Conservation (phyloP, 2,113 vertebrate genomes). For the Macheiramphus alcinus region DNA sequence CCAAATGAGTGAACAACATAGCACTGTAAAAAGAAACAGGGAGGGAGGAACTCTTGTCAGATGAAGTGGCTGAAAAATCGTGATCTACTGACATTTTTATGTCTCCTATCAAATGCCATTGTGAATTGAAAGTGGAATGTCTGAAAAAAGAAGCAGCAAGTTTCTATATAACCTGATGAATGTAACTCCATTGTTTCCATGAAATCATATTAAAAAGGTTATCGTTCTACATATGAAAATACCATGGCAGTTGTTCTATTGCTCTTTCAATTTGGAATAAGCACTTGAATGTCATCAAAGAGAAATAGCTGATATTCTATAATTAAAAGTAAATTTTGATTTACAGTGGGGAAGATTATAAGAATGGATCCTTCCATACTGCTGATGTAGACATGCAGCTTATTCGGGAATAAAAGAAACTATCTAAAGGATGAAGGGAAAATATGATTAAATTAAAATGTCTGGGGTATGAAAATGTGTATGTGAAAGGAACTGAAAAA, state of each 20-base stretch:
- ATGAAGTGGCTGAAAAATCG: not conserved
- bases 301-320: not conserved
- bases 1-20: constrained; percentile 53
- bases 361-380: not conserved
- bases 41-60: not conserved
- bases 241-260: constrained; percentile 32
- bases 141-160: constrained; percentile 28
- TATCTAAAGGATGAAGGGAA: constrained; percentile 9
- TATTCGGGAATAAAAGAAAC: constrained; percentile 16
- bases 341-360: not conserved
- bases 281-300: constrained; percentile 36
- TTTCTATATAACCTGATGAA: constrained; percentile 37
- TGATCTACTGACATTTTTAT: constrained; percentile 48
- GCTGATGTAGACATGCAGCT: not conserved
- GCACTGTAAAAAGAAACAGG: not conserved
- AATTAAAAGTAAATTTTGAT: constrained; percentile 60
- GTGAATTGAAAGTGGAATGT: constrained; percentile 33
- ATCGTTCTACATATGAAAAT: constrained; percentile 30
- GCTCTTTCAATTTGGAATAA: constrained; percentile 51
- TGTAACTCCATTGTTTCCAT: constrained; percentile 45
- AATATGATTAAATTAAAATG: constrained; percentile 25
- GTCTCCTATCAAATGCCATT: constrained; percentile 65
- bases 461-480: constrained; percentile 10
- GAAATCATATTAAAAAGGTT: constrained; percentile 65
- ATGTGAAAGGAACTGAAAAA: constrained; percentile 30